Percentiles rank a stretch among this genome's conserved stretches.
Evolutionary conservation across 2,888 invertebrate genomes (phyloP).

Genomic region (Agrotis puta): DNA sequence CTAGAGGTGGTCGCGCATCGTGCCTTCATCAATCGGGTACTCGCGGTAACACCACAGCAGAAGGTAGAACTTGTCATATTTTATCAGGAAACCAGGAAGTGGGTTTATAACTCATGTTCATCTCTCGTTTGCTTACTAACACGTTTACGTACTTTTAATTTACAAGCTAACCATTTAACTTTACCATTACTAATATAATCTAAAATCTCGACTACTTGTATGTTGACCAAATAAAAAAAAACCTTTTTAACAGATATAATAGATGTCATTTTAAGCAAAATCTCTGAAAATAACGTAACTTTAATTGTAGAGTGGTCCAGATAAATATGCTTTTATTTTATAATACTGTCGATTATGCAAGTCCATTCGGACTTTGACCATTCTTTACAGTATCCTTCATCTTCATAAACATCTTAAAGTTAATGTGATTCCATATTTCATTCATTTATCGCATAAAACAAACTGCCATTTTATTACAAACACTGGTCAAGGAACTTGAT

Average conservation of each 20-base stretch:
- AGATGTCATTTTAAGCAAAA: too few relatives aligned
- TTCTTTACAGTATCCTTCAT: neutral
- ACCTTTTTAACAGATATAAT: too few relatives aligned
- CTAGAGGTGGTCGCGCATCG: constrained; percentile 99
- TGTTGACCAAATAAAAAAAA: too few relatives aligned
- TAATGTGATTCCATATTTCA: constrained; percentile 28
- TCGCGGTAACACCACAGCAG: constrained; percentile 97
- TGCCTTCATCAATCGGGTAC: constrained; percentile 97
- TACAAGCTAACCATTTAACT: too few relatives aligned
- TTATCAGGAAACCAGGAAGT: neutral
- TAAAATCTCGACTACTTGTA: too few relatives aligned
- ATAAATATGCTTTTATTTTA: neutral
- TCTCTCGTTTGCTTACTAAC: constrained; percentile 16
- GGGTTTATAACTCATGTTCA: constrained; percentile 3
- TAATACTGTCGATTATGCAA: neutral
- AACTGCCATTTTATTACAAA: constrained; percentile 16
- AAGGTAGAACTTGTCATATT: constrained; percentile 89
- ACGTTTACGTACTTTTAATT: too few relatives aligned
- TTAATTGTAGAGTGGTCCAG: constrained; percentile 11
- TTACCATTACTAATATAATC: too few relatives aligned
- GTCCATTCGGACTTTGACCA: neutral
- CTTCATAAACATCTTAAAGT: neutral
- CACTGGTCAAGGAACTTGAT: constrained; percentile 15
- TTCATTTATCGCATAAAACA: constrained; percentile 9
- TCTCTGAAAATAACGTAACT: neutral